Conservation (phyloP, 2,113 vertebrate genomes). For the Coregonus clupeaformis region DNA sequence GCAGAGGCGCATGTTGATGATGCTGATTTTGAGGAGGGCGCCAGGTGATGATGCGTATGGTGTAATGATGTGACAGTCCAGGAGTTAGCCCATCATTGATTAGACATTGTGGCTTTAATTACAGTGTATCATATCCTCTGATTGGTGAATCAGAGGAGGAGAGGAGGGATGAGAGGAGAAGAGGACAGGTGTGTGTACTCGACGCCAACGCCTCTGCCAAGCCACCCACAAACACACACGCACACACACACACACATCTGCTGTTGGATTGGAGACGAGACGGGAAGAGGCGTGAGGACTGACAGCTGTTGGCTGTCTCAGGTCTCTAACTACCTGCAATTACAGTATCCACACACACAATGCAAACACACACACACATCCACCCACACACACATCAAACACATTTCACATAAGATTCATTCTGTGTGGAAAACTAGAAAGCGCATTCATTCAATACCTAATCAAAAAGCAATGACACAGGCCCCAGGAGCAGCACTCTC, state of each 20-base stretch:
- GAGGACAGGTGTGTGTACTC: slow-evolving; percentile 38
- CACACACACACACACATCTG: slow-evolving; percentile 46
- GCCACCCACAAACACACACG: neutral
- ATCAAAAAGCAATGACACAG: slow-evolving; percentile 9
- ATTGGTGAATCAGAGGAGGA: slow-evolving; percentile 26
- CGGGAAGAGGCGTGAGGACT: neutral
- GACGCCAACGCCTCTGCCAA: neutral
- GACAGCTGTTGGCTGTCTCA: neutral
- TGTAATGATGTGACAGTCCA: neutral
- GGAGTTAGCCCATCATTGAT: slow-evolving; percentile 14
- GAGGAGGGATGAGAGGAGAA: neutral
- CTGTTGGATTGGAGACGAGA: slow-evolving; percentile 27
- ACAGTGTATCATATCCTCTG: slow-evolving; percentile 46
- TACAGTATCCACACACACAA: slow-evolving; percentile 20
- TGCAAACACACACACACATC: slow-evolving; percentile 5
- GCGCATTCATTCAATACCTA: neutral
- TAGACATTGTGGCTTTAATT: slow-evolving; percentile 51
- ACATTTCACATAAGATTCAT: slow-evolving; percentile 1
- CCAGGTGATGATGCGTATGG: slow-evolving; percentile 17
- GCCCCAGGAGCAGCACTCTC: neutral
- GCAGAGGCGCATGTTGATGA: neutral
- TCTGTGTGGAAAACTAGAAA: neutral
- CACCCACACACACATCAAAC: neutral
- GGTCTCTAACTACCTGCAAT: neutral
- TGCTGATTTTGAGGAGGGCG: slow-evolving; percentile 35